Conservation (phyloP, 2,888 invertebrate genomes). For the Chrysotoxum bicinctum region DNA sequence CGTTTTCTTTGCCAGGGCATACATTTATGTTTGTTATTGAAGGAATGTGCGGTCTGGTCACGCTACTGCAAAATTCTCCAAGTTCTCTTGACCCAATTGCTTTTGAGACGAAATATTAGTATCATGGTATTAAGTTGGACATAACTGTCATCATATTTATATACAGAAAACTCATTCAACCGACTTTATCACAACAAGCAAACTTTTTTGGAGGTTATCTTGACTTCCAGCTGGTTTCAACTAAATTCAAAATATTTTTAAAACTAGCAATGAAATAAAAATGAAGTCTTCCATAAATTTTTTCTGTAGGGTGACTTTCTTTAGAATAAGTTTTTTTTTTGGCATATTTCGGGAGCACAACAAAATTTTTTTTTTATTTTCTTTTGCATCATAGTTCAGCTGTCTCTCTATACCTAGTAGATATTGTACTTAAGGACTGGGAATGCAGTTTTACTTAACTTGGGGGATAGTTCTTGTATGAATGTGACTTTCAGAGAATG, state of each 20-base stretch:
- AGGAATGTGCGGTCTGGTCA: constrained; percentile 50
- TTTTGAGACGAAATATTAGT: not conserved
- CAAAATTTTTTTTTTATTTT: not conserved
- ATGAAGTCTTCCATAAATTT: constrained; percentile 5
- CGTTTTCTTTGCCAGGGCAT: constrained; percentile 20
- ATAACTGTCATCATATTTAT: constrained; percentile 59
- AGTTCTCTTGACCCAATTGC: constrained; percentile 65
- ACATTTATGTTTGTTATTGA: constrained; percentile 25
- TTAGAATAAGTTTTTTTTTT: constrained; percentile 5
- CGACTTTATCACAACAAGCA: constrained; percentile 27
- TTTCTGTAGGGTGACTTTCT: constrained; percentile 16
- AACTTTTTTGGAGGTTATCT: constrained; percentile 53
- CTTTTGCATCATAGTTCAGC: not conserved
- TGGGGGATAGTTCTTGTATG: not conserved
- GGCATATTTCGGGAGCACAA: not conserved
- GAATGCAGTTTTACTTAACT: constrained; percentile 1
- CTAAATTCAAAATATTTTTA: constrained; percentile 50
- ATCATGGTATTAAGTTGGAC: constrained; percentile 10
- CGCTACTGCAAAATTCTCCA: constrained; percentile 33
- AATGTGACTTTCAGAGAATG: constrained; percentile 11
- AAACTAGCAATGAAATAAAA: constrained; percentile 27
- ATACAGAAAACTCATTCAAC: constrained; percentile 48
- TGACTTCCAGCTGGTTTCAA: constrained; percentile 57
- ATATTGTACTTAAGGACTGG: not conserved
- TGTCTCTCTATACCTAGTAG: not conserved